These are phyloP conservation scores for Gryllus bimaculatus DNA, from an alignment of 1,140 invertebrate genomes.

Conservation along the genomic window DNA sequence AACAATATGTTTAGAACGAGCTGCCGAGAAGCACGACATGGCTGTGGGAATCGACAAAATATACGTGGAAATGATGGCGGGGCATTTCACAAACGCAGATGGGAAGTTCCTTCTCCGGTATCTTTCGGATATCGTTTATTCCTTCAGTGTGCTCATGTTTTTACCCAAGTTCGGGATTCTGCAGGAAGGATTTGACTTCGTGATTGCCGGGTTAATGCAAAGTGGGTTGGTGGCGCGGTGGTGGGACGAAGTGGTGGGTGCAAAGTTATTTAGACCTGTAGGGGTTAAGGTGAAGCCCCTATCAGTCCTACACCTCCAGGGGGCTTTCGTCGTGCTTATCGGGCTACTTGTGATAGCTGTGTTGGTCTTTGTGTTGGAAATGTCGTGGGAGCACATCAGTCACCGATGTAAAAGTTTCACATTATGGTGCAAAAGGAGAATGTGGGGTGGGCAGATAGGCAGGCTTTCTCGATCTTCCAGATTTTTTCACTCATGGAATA, in stretches of 20 bases:
- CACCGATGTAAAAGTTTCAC: background rate
- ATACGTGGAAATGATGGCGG: background rate
- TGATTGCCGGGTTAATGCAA: background rate
- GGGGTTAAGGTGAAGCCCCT: background rate
- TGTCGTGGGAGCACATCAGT: background rate
- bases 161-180: background rate
- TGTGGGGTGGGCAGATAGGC: no score
- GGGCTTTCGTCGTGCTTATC: background rate
- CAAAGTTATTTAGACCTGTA: background rate
- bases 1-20: background rate
- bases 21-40: background rate
- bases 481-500: no score
- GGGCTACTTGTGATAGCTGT: background rate
- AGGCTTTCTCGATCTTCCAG: no score
- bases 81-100: background rate
- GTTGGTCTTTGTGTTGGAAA: background rate
- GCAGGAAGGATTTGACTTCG: background rate
- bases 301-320: background rate
- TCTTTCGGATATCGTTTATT: background rate
- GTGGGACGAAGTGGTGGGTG: background rate
- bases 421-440: no score
- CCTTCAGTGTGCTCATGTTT: background rate
- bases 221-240: background rate
- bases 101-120: background rate
- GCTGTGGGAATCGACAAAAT: background rate